Evolutionary conservation across 2,888 invertebrate species (phyloP).

Genomic region (Tiphia femorata): DNA sequence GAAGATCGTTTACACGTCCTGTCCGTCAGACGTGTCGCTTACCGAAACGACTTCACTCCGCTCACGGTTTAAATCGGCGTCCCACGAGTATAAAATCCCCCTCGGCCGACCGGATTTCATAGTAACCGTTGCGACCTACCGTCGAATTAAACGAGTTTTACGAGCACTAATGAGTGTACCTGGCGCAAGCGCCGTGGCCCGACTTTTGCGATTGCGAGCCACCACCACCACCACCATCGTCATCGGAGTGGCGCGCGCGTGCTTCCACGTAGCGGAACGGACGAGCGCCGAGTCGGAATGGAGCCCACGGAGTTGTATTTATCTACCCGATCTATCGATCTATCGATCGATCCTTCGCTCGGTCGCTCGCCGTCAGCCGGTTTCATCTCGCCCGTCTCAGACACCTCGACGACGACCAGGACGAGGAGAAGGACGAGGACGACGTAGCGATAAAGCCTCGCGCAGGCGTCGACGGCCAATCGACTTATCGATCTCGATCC

Average conservation of each 20-base stretch:
- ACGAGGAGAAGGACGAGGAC: no score
- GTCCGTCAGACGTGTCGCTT: background rate
- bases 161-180: slow-evolving; percentile 4
- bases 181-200: background rate
- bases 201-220: slow-evolving; percentile 1
- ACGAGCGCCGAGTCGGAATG: no score
- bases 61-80: background rate
- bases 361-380: slow-evolving; percentile 30
- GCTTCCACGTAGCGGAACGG: slow-evolving; percentile 5
- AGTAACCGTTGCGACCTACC: background rate
- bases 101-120: background rate
- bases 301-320: slow-evolving; percentile 1
- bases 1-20: no score
- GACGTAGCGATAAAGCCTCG: slow-evolving; percentile 30
- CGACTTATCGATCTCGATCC: slow-evolving; percentile 42
- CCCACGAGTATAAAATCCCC: background rate
- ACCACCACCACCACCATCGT: background rate
- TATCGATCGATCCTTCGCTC: slow-evolving; percentile 26
- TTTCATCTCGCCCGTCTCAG: slow-evolving; percentile 28
- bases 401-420: slow-evolving; percentile 18
- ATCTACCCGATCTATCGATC: slow-evolving; percentile 19
- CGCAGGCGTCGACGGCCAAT: slow-evolving; percentile 39
- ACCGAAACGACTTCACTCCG: background rate
- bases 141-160: slow-evolving; percentile 1
- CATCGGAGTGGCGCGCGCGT: no score